Conservation (phyloP, 2,888 invertebrate genomes). For the Macroteleia sp. region DNA sequence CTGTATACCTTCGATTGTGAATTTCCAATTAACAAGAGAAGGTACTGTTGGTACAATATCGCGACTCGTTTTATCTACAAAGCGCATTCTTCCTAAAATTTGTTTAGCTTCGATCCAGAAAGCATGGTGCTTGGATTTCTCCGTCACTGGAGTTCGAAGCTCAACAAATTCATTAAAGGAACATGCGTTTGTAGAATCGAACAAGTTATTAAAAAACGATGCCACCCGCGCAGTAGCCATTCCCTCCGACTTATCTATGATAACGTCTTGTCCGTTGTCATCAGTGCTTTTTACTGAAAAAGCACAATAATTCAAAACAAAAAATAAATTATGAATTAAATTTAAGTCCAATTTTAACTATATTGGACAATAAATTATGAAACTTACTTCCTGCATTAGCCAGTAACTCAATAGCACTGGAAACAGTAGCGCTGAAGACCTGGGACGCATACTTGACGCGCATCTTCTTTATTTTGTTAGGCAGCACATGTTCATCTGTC, state of each 20-base stretch:
- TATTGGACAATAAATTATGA: too few species aligned
- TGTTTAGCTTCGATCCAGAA: slow-evolving; percentile 12
- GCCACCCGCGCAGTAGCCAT: neutral
- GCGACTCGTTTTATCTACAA: neutral
- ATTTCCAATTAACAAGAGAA: slow-evolving; percentile 5
- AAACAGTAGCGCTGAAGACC: slow-evolving; percentile 7
- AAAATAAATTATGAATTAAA: too few species aligned
- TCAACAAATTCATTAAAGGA: neutral
- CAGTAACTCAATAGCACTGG: neutral
- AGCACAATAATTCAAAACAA: too few species aligned
- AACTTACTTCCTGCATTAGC: neutral
- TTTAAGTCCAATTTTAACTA: too few species aligned
- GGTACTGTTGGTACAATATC: neutral
- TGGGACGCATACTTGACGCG: slow-evolving; percentile 11
- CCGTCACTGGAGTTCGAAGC: slow-evolving; percentile 4
- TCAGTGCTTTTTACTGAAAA: too few species aligned
- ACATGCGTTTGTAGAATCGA: slow-evolving; percentile 2
- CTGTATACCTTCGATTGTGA: slow-evolving; percentile 15
- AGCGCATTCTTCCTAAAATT: neutral
- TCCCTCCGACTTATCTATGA: neutral
- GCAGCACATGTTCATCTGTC: slow-evolving; percentile 20
- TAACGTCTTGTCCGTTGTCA: too few species aligned
- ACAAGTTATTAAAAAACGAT: slow-evolving; percentile 15
- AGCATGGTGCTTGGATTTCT: neutral
- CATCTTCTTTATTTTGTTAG: slow-evolving; percentile 6